Evolutionary conservation across 2,113 vertebrate genomes (phyloP).

Genomic region (Phyllostomus discolor): DNA sequence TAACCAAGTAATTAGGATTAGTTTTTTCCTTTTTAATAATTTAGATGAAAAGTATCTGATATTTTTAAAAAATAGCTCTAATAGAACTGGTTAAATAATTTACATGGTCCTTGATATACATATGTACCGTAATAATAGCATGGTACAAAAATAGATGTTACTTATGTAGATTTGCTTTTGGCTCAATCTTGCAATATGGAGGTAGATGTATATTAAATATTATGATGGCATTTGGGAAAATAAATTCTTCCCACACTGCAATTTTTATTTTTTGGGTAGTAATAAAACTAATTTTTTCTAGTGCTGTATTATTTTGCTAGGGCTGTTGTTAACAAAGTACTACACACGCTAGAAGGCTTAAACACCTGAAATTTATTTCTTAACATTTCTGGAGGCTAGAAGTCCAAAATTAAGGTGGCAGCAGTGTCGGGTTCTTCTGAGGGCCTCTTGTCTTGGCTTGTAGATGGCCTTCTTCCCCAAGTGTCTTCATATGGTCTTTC

Average conservation of each 20-base stretch:
- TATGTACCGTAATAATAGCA: not conserved
- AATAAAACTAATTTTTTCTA: not conserved
- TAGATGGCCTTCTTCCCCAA: not conserved
- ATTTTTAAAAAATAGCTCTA: not conserved
- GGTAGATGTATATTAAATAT: not conserved
- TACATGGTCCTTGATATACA: not conserved
- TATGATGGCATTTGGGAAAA: not conserved
- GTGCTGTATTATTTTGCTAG: not conserved
- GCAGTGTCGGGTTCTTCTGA: not conserved
- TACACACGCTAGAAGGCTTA: not conserved
- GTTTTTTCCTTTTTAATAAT: constrained; percentile 17
- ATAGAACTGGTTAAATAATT: not conserved
- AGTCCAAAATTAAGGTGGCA: not conserved
- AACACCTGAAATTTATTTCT: not conserved
- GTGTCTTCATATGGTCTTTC: not conserved
- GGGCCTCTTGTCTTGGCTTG: not conserved
- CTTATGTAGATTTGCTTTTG: not conserved
- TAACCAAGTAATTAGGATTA: constrained; percentile 10
- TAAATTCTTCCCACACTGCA: not conserved
- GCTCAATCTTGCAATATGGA: not conserved
- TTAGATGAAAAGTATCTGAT: not conserved
- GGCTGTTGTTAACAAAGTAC: not conserved
- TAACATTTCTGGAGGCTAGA: not conserved
- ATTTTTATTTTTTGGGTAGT: not conserved
- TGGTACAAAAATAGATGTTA: not conserved